A percentile compares a stretch with the other conserved stretches of the same genome.
Conservation (phyloP, 2,113 vertebrate genomes). For the Psittacus erithacus region DNA sequence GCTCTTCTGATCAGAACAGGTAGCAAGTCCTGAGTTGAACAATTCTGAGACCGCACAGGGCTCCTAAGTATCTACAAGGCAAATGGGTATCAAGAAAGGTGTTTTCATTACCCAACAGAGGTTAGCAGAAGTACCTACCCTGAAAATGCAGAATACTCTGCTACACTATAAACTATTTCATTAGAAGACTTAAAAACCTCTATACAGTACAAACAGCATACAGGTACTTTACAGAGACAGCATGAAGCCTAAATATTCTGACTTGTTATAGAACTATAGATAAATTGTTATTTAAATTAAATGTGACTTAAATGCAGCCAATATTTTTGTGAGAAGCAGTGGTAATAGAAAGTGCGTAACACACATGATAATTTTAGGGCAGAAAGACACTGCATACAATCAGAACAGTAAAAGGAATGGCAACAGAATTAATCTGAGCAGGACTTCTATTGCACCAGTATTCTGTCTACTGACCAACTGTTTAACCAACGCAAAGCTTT, state of each 20-base stretch:
- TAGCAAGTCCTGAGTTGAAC: neutral
- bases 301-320: neutral
- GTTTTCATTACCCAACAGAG: neutral
- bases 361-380: neutral
- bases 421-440: neutral
- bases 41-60: neutral
- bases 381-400: neutral
- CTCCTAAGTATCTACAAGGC: fast-evolving
- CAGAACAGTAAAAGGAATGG: neutral
- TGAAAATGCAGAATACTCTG: neutral
- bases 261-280: neutral
- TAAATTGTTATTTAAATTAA: neutral
- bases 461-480: neutral
- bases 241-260: neutral
- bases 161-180: neutral
- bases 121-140: neutral
- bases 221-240: neutral
- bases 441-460: neutral
- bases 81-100: neutral
- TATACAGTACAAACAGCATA: neutral
- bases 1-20: neutral
- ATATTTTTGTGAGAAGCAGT: neutral
- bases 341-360: neutral
- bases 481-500: neutral
- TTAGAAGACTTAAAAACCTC: neutral